Evolutionary conservation across 2,113 vertebrate genomes (phyloP).

Genomic region (Aphyosemion australe): DNA sequence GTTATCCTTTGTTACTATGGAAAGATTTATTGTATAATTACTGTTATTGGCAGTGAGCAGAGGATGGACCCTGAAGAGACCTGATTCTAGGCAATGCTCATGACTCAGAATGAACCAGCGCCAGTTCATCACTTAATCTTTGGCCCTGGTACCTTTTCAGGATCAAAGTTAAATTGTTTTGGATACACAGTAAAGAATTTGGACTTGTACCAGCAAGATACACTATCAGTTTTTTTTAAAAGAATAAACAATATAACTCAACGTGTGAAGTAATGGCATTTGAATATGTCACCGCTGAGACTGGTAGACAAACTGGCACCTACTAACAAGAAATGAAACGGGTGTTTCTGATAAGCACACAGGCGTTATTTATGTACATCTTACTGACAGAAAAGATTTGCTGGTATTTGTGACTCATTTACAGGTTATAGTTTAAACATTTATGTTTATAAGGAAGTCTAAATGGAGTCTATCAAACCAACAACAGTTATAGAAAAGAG

Average conservation of each 20-base stretch:
- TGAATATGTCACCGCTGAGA: conserved; percentile 50
- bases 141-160: conserved; percentile 21
- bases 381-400: conserved; percentile 23
- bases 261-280: conserved; percentile 20
- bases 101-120: conserved; percentile 55
- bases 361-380: conserved; percentile 39
- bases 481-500: conserved; percentile 44
- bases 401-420: conserved; percentile 25
- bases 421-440: conserved; percentile 25
- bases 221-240: conserved; percentile 37
- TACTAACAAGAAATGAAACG: conserved; percentile 45
- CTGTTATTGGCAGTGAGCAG: conserved; percentile 61
- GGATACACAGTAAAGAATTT: conserved; percentile 21
- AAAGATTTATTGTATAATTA: conserved; percentile 66
- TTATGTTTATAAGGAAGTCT: conserved; percentile 26
- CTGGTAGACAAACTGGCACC: conserved; percentile 54
- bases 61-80: conserved; percentile 57
- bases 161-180: conserved; percentile 32
- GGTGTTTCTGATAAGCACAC: conserved; percentile 35
- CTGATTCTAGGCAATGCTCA: conserved; percentile 42
- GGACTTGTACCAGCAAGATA: not conserved
- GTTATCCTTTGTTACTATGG: conserved; percentile 69
- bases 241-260: conserved; percentile 22
- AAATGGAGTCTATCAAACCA: conserved; percentile 35
- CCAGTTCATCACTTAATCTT: conserved; percentile 55